Conservation (phyloP, 37 sponge, comb jelly and placozoan genomes). For the Axinella damicornis region DNA sequence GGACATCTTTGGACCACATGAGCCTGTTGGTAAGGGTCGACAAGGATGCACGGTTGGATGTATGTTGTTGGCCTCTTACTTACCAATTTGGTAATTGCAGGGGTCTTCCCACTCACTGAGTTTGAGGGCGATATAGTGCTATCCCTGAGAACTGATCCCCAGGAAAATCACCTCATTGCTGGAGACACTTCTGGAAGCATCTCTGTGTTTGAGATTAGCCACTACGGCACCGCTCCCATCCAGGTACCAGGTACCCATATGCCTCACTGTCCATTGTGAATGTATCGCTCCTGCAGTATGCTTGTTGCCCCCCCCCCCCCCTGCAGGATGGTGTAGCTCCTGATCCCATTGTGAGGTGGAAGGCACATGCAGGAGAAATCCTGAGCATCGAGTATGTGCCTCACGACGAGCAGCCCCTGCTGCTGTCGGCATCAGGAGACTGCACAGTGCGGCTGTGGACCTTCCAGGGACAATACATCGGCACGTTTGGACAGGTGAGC, state of each 20-base stretch:
- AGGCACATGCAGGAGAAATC: constrained; percentile 84
- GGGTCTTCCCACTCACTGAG: constrained; percentile 77
- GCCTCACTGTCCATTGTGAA: neutral
- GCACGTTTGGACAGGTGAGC: constrained; percentile 95
- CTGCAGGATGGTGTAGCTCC: neutral
- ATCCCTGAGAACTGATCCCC: constrained; percentile 81
- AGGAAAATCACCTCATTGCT: constrained; percentile 72
- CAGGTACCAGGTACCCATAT: neutral
- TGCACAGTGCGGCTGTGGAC: constrained; percentile 91
- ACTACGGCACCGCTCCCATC: constrained; percentile 37
- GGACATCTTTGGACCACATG: constrained; percentile 77
- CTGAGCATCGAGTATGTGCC: constrained; percentile 65
- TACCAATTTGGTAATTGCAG: constrained; percentile 34
- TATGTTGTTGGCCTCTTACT: neutral
- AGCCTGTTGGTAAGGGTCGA: constrained; percentile 55
- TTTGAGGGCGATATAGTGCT: constrained; percentile 84
- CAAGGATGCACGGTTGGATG: neutral
- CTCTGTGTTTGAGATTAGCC: constrained; percentile 77
- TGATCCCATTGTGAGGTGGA: constrained; percentile 50
- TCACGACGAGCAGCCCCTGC: constrained; percentile 60
- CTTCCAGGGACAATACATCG: constrained; percentile 83
- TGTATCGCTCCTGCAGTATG: neutral
- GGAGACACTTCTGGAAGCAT: constrained; percentile 94
- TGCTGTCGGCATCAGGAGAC: constrained; percentile 89
- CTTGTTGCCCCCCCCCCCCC: no score